A percentile compares a stretch with the other conserved stretches of the same genome.
phyloP scores from a whole-genome alignment of 2,113 vertebrate species.

The Mixornis gularis region DNA sequence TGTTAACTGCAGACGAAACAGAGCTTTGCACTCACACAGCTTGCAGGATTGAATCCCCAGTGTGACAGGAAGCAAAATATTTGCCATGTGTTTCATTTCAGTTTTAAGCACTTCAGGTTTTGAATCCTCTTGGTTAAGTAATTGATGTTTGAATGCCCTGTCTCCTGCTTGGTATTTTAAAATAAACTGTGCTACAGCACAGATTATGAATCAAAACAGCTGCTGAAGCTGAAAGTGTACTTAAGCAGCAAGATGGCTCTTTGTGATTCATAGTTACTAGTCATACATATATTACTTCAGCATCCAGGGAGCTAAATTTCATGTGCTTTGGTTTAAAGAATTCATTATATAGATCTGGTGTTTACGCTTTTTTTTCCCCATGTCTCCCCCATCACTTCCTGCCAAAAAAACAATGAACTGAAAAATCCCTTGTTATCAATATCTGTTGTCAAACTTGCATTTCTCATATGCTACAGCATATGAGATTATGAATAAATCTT shows the following conservation, averaged over 20 bases:
- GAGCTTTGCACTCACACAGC: not conserved
- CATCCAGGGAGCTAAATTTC: not conserved
- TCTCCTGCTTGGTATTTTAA: constrained; percentile 57
- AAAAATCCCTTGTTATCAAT: not conserved
- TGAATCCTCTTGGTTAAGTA: constrained; percentile 48
- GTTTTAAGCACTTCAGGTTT: constrained; percentile 45
- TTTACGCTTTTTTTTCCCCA: not conserved
- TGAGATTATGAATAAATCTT: constrained; percentile 24
- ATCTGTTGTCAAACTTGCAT: constrained; percentile 14
- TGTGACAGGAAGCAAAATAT: constrained; percentile 46
- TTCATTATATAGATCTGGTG: not conserved
- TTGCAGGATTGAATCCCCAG: not conserved
- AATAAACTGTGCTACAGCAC: constrained; percentile 51
- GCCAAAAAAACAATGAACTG: not conserved
- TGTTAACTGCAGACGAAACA: not conserved
- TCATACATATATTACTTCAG: constrained; percentile 1
- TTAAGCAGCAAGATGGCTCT: constrained; percentile 1
- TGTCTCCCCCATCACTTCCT: not conserved
- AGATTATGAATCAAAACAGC: constrained; percentile 49
- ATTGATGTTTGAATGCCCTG: constrained; percentile 52
- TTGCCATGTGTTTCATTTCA: constrained; percentile 52
- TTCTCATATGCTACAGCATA: constrained; percentile 15
- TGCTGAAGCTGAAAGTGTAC: not conserved
- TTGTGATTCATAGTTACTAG: not conserved
- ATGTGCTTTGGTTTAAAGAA: not conserved